These are phyloP conservation scores for Nibea coibor DNA, from an alignment of 2,113 vertebrate genomes.

Conservation along the genomic window DNA sequence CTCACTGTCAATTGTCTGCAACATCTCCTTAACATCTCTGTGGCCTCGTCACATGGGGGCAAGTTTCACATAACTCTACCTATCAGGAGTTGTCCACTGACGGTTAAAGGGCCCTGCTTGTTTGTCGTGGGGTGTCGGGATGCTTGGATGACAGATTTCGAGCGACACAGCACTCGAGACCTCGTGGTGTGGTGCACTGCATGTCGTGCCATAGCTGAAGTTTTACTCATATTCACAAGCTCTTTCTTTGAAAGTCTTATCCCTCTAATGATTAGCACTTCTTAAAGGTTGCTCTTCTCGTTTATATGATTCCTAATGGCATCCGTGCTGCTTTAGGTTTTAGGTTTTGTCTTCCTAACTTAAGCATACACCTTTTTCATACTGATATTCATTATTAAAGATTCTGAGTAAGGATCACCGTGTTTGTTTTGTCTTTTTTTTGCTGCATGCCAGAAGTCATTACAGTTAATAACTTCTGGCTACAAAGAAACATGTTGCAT, in stretches of 20 bases:
- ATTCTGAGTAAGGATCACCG: too few species aligned
- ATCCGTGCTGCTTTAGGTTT: background rate
- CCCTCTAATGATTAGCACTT: background rate
- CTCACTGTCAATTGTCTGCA: conserved; percentile 25
- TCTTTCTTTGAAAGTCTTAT: conserved; percentile 5
- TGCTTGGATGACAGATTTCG: conserved; percentile 53
- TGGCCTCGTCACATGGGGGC: conserved; percentile 12
- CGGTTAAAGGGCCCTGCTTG: conserved; percentile 37
- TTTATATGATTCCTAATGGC: background rate
- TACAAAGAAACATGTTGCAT: background rate
- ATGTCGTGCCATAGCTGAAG: background rate
- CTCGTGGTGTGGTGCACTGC: background rate
- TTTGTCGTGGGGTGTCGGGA: conserved; percentile 41
- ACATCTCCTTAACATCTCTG: conserved; percentile 40
- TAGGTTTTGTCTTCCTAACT: background rate
- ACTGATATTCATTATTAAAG: too few species aligned
- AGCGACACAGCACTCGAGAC: conserved; percentile 21
- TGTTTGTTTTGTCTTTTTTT: background rate
- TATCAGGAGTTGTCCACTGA: conserved; percentile 47
- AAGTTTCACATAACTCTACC: conserved; percentile 30
- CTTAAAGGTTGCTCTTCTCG: background rate
- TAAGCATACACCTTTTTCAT: background rate
- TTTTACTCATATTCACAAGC: background rate
- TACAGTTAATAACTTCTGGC: too few species aligned
- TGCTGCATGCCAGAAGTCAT: background rate